Evolutionary conservation across 2,888 invertebrate genomes (phyloP).

Genomic region (Dinocampus coccinellae): DNA sequence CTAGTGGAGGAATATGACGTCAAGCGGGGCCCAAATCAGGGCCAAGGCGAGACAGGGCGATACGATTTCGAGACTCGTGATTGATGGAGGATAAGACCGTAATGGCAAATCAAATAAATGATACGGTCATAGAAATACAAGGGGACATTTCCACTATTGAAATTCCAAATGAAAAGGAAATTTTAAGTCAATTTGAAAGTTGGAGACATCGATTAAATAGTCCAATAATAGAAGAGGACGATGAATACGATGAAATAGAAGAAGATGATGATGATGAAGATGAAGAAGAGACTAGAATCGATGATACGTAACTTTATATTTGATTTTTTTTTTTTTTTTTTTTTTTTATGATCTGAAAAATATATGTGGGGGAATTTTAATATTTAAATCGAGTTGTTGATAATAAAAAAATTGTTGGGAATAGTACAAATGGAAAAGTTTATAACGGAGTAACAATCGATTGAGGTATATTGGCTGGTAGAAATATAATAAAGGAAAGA

Average conservation of each 20-base stretch:
- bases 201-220: slow-evolving; percentile 29
- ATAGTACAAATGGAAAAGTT: slow-evolving; percentile 1
- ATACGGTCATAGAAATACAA: background rate
- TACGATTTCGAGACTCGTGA: slow-evolving; percentile 66
- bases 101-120: slow-evolving; percentile 6
- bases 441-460: background rate
- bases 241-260: slow-evolving; percentile 6
- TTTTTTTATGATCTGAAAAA: background rate
- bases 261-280: slow-evolving; percentile 16
- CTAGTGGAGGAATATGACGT: slow-evolving; percentile 61
- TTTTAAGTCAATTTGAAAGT: slow-evolving; percentile 10
- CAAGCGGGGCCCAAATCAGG: slow-evolving; percentile 63
- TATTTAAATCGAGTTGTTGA: background rate
- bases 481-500: no score
- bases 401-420: background rate
- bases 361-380: background rate
- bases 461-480: slow-evolving; percentile 1
- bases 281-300: slow-evolving; percentile 19
- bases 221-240: slow-evolving; percentile 31
- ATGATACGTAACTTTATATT: background rate
- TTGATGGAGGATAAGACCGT: slow-evolving; percentile 49
- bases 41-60: slow-evolving; percentile 62
- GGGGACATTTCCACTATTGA: slow-evolving; percentile 9
- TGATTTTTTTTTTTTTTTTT: background rate
- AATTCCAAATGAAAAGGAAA: slow-evolving; percentile 19